A percentile compares a stretch with the other conserved stretches of the same genome.
These are phyloP conservation scores for Bubo bubo DNA, from an alignment of 2,113 vertebrate genomes.

Conservation along the genomic window DNA sequence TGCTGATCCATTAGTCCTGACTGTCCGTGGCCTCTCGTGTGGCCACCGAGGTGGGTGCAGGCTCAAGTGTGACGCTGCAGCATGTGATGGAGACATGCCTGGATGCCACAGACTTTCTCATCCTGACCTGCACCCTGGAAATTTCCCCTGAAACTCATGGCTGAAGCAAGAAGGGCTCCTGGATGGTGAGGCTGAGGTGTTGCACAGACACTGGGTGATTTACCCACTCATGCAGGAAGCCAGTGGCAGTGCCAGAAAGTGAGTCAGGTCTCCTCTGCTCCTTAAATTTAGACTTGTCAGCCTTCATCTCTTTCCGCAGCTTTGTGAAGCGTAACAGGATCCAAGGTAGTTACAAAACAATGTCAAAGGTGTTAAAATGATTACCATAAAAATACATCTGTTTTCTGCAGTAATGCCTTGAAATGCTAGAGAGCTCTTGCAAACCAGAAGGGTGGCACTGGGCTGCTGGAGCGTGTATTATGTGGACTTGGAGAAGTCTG, in stretches of 20 bases:
- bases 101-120: neutral
- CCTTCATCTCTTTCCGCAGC: neutral
- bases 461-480: neutral
- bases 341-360: slow-evolving; percentile 47
- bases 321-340: neutral
- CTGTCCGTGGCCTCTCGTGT: rapidly evolving
- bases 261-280: slow-evolving; percentile 21
- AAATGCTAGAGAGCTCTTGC: neutral
- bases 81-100: neutral
- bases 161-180: neutral
- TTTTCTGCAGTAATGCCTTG: slow-evolving; percentile 20
- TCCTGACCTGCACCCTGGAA: neutral
- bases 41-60: neutral
- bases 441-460: neutral
- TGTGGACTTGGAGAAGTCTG: neutral
- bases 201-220: neutral
- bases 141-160: neutral
- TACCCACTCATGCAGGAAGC: neutral
- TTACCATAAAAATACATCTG: slow-evolving; percentile 50
- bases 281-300: slow-evolving; percentile 32
- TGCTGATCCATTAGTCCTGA: neutral
- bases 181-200: neutral
- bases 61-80: neutral
- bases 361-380: slow-evolving; percentile 42
- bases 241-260: neutral